Evolutionary conservation across 2,113 vertebrate species (phyloP), one percentile per base, ranked within the genome.

Genomic region (Felis catus): DNA sequence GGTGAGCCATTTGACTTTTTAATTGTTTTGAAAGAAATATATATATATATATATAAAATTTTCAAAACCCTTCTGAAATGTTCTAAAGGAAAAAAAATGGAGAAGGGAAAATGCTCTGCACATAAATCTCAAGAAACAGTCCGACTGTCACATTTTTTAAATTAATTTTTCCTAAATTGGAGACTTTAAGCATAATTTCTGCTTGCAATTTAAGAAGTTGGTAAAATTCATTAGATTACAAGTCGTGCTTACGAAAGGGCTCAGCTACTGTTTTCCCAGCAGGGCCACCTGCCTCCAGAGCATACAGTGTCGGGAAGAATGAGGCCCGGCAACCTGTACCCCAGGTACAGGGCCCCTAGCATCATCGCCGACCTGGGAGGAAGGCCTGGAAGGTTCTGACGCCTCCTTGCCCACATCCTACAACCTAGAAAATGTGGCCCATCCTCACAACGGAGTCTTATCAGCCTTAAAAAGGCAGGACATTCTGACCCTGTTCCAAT

Each of bases 391-490:
- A 86, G 25, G 10, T 36, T 80, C 61, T 21, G 29, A 5, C 0
- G 1, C 39, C 21, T 8, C 39, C 25, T 29, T 73, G 58, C 33
- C 53, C 45, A 79, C 25, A 45, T 45, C 45, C 45, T 36, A 11
- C 5, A 11, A 14, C 55, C 10, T 6, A 41, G 41, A 21, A 63
- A 73, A 31, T 7, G 4, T 2, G 41, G 27, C 23, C 39, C 21
- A 8, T 8, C 8, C 45, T 25, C 2, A 65, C 7, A 5, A 2
- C 2, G n/a, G 39, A 21, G 16, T 6, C 11, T 4, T 9, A 0
- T 29, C 18, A 68, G 53, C 36, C 78, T 70, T 61, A 10, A 70
- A 74, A 80, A n/a, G 41, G n/a, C 53, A 79, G 63, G 63, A 9
- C 18, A 23, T 78, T 68, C 48, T 3, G 65, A 45, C 23, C 29